A percentile compares a stretch with the other conserved stretches of the same genome.
phyloP scores from a whole-genome alignment of 2,888 invertebrate genomes.

The Zhuqinia jingwanae region DNA sequence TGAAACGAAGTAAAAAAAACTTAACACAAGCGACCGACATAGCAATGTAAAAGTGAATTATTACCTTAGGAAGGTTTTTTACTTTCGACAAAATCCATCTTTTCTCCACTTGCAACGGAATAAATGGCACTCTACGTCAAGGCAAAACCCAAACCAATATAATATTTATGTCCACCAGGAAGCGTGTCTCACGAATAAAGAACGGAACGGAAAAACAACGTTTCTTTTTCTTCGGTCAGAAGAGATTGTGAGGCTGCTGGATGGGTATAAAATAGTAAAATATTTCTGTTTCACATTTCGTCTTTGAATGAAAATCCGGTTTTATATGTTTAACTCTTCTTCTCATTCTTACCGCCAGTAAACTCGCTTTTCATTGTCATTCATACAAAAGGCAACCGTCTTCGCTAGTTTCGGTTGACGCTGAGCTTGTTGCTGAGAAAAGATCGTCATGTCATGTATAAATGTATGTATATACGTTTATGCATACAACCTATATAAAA shows the following conservation, averaged over 20 bases:
- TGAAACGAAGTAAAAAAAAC: too few species aligned
- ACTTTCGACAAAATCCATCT: background rate
- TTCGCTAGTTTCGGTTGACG: constrained; percentile 9
- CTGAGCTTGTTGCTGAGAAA: background rate
- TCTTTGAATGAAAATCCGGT: background rate
- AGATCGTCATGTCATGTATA: background rate
- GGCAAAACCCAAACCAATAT: background rate
- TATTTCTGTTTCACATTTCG: constrained; percentile 13
- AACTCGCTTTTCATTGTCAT: too few species aligned
- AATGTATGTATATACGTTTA: too few species aligned
- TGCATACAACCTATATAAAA: too few species aligned
- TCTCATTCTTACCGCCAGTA: constrained; percentile 3
- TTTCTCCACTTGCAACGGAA: background rate
- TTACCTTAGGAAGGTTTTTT: background rate
- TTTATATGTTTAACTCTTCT: background rate
- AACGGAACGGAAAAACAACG: background rate
- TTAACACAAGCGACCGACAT: too few species aligned
- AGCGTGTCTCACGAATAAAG: background rate
- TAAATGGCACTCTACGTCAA: background rate
- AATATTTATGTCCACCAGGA: constrained; percentile 9
- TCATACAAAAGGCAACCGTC: constrained; percentile 18
- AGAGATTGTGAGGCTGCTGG: background rate
- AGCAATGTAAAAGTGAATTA: too few species aligned
- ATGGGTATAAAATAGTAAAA: background rate
- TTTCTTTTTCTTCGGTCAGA: background rate